Conservation (phyloP, 2,797 vertebrate species). For the Hydrolagus colliei region DNA sequence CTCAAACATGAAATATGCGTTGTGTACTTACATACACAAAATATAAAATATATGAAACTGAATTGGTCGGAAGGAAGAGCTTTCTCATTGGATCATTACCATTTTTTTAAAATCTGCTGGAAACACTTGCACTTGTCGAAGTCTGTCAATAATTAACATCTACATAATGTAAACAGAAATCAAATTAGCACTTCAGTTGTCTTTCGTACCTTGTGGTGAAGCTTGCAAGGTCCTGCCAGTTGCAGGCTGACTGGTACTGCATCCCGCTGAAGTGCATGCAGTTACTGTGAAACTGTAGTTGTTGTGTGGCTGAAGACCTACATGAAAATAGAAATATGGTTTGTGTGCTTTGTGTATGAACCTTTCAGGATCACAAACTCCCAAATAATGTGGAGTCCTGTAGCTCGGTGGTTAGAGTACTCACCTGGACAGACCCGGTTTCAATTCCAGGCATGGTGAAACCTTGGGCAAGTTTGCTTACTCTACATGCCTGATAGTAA, state of each 20-base stretch:
- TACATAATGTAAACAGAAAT: neutral
- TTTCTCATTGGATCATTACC: too few relatives aligned
- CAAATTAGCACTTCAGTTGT: neutral
- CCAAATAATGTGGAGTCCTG: too few relatives aligned
- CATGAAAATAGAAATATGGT: neutral
- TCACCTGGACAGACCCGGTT: too few relatives aligned
- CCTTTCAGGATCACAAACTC: neutral
- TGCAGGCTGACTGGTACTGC: slow-evolving; percentile 42
- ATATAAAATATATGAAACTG: too few relatives aligned
- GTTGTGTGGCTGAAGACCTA: slow-evolving; percentile 74
- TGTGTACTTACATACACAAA: too few relatives aligned
- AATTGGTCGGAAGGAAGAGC: too few relatives aligned
- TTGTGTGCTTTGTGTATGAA: neutral
- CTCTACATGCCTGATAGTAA: too few relatives aligned
- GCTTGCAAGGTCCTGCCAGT: slow-evolving; percentile 72
- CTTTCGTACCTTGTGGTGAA: slow-evolving; percentile 68
- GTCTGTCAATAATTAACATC: neutral
- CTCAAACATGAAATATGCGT: too few relatives aligned
- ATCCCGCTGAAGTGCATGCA: slow-evolving; percentile 76
- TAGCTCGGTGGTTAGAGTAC: too few relatives aligned
- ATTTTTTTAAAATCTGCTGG: too few relatives aligned
- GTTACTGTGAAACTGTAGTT: slow-evolving; percentile 73
- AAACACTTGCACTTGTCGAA: neutral
- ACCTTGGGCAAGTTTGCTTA: too few relatives aligned
- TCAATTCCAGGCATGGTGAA: too few relatives aligned